Evolutionary conservation across 2,888 invertebrate species (phyloP), one percentile per base, ranked within the genome.

Genomic region (Polyommatus icarus): DNA sequence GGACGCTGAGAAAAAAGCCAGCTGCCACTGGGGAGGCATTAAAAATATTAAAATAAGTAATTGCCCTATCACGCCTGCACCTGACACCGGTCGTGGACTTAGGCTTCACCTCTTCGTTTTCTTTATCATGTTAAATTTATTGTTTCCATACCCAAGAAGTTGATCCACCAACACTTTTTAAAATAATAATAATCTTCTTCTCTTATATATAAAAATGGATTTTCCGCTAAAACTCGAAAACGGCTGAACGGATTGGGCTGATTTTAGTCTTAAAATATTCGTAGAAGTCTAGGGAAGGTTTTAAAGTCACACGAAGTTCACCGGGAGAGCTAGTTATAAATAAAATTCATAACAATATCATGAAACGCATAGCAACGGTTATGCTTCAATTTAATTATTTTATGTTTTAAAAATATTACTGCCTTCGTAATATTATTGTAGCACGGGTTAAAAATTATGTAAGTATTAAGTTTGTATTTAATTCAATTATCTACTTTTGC

Each of bases 1-100:
- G 84, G 85, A 78, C 79, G 76, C 75, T 78, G 84, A 84, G 86
- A 87, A 87, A 87, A 84, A 84, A 84, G 75, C 83, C 82, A 84
- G 84, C 81, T 84, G 84, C 83, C 54, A 84, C 83, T 82, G 83
- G 85, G 85, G 88, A 86, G 86, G 87, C 86, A 89, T 90, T 91
- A 89, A 91, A 91, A 90, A 90, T 91, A 90, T 91, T 90, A 90
- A 90, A 91, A 89, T 90, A 90, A 90, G 91, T 91, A 90, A 93
- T 92, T 91, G 90, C 87, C 89, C 87, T 88, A 91, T 92, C 89
- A 89, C 85, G 85, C 83, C 84, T 86, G 88, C 92, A 92, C 92
- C 92, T 93, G 92, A 87, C 88, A 32, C 29, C 29, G 29, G 67
- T 18, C 29, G 29, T 67, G 67, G 67, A 84, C 87, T 84, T 86